Percentiles rank a stretch among this genome's conserved stretches.
phyloP scores from a whole-genome alignment of 2,797 vertebrate genomes.

The Picus viridis region DNA sequence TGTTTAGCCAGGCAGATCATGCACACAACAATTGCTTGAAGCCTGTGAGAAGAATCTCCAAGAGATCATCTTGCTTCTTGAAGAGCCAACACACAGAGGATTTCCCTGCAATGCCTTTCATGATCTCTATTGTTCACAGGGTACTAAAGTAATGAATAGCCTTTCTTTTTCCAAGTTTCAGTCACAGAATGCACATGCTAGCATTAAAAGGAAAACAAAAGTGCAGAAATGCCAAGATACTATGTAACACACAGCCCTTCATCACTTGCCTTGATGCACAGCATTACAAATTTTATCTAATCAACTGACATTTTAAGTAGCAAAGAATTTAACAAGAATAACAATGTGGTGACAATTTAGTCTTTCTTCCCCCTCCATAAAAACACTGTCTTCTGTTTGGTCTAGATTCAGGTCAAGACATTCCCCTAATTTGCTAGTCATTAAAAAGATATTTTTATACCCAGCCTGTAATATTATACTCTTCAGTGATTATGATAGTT shows the following conservation, averaged over 20 bases:
- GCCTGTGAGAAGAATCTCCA: slow-evolving; percentile 41
- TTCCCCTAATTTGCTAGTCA: slow-evolving; percentile 89
- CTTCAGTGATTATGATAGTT: slow-evolving; percentile 87
- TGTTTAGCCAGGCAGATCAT: slow-evolving; percentile 62
- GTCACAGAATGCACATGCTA: slow-evolving; percentile 13
- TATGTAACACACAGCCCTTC: slow-evolving; percentile 50
- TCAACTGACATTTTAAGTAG: slow-evolving; percentile 77
- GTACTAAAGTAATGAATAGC: slow-evolving; percentile 56
- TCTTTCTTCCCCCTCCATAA: slow-evolving; percentile 73
- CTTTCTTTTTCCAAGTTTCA: slow-evolving; percentile 57
- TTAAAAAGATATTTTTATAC: slow-evolving; percentile 91
- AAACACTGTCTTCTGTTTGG: slow-evolving; percentile 84
- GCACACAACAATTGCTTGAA: slow-evolving; percentile 58
- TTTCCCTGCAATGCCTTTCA: slow-evolving; percentile 58
- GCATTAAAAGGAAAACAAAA: slow-evolving; percentile 70
- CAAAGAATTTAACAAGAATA: slow-evolving; percentile 78
- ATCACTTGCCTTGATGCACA: slow-evolving; percentile 63
- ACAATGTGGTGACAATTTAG: slow-evolving; percentile 81
- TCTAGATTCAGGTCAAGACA: slow-evolving; percentile 86
- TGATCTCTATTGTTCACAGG: slow-evolving; percentile 32
- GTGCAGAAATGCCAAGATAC: slow-evolving; percentile 63
- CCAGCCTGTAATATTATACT: slow-evolving; percentile 88
- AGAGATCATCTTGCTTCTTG: slow-evolving; percentile 40
- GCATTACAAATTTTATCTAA: slow-evolving; percentile 76
- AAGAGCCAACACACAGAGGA: slow-evolving; percentile 51